Evolutionary conservation across 64 coral and sea anemone genomes (phyloP), one percentile per base, ranked within the genome.

Genomic region (Hydrozoanthus tunicans): DNA sequence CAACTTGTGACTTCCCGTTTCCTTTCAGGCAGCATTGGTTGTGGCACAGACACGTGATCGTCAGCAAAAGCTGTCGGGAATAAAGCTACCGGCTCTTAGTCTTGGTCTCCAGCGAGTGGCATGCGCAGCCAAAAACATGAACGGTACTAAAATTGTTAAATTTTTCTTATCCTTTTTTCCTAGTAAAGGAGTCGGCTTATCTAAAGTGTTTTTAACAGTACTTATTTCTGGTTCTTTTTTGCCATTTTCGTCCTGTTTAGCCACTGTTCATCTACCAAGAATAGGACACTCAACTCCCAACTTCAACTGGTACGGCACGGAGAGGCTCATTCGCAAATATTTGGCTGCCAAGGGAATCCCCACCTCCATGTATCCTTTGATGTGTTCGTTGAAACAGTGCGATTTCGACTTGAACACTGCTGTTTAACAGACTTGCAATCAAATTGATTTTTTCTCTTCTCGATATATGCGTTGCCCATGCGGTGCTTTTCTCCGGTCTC

Each of bases 281-380:
- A 94, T 98, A 17, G 96, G 96, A 12, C 70, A 98, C 73, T 89
- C 93, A 23, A 98, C 96, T 26, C 93, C 93, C 56, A 91, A 93
- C 14, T 98, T 98, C 77, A 98, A 98, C 90, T 98, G 96, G 96
- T 98, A 98, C 62, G 96, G 96, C 14, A 98, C 96, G 9, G 96
- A 98, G 80, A 81, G 96, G 57, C 85, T 98, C 15, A 84, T 98
- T 54, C 89, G 96, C 3, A 98, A 98, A 58, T 85, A 90, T 53
- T 66, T 98, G 10, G 96, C 93, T 0, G 89, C 90, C 56, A 94
- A 82, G 57, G 93, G 93, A 57, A 88, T 93, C 54, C 62, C 77
- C 24, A 94, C 96, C 12, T 78, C 77, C 20, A 93, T 98, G 96
- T 98, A 98, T 98, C 96, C 80, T 94, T 73, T 51, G 2, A 43